Evolutionary conservation across 2,888 invertebrate genomes (phyloP).

Genomic region (Invenusta paracnida): DNA sequence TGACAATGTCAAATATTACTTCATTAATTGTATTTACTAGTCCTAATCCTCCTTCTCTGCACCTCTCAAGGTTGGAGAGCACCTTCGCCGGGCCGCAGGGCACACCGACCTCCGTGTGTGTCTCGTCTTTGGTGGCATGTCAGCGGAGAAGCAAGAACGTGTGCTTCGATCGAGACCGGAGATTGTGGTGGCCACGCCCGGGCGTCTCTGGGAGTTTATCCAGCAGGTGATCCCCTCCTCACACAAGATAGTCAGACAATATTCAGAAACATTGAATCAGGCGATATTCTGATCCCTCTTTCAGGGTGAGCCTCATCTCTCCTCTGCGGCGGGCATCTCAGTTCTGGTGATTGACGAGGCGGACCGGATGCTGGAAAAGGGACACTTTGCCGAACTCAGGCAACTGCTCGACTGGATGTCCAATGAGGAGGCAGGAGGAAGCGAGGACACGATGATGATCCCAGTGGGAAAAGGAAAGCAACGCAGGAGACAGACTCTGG

Average conservation of each 20-base stretch:
- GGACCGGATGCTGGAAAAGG: conserved; percentile 91
- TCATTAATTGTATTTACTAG: not conserved
- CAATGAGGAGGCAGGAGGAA: conserved; percentile 49
- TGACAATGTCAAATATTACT: too few relatives aligned
- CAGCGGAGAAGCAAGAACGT: conserved; percentile 85
- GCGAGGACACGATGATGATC: too few relatives aligned
- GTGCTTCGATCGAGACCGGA: conserved; percentile 76
- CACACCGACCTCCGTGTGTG: conserved; percentile 65
- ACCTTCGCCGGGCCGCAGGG: conserved; percentile 32
- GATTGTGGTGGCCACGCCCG: conserved; percentile 92
- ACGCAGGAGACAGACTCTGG: conserved; percentile 75
- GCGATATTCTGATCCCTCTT: too few relatives aligned
- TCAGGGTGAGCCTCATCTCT: conserved; percentile 54
- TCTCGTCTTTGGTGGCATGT: conserved; percentile 86
- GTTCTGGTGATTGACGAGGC: conserved; percentile 94
- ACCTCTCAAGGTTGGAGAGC: conserved; percentile 30
- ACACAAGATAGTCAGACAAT: too few relatives aligned
- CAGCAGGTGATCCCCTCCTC: conserved; percentile 64
- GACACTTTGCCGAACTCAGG: conserved; percentile 86
- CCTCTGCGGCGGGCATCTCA: conserved; percentile 52
- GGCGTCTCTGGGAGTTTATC: conserved; percentile 88
- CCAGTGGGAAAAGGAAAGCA: not conserved
- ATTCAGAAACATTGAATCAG: too few relatives aligned
- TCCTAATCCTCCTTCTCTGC: not conserved
- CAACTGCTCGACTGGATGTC: conserved; percentile 76